phyloP scores from a whole-genome alignment of 2,113 vertebrate genomes.

The Pluvialis apricaria region DNA sequence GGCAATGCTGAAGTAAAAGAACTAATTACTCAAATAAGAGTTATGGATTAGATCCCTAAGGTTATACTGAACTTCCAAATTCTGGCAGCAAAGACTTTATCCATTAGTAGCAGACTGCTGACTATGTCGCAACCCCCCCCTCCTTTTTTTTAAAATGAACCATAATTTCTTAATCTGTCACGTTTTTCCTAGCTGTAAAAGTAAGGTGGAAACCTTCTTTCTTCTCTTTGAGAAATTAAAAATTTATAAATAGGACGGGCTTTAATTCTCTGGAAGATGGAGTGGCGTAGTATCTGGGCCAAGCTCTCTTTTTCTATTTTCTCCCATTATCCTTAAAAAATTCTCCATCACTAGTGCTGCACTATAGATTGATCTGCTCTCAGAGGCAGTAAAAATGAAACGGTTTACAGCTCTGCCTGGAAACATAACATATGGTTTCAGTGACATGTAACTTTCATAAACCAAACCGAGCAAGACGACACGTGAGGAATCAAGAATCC shows the following conservation, averaged over 20 bases:
- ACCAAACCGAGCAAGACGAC: not conserved
- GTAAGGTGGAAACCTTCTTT: not conserved
- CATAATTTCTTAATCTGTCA: constrained; percentile 23
- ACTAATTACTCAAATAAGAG: constrained; percentile 50
- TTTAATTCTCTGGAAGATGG: constrained; percentile 2
- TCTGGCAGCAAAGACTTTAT: constrained; percentile 2
- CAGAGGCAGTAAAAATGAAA: constrained; percentile 32
- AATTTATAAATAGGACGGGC: not conserved
- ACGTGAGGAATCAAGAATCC: not conserved
- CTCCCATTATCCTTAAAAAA: constrained; percentile 16
- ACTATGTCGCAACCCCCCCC: not conserved
- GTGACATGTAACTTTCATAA: constrained; percentile 24
- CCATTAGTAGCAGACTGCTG: constrained; percentile 42
- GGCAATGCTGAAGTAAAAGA: constrained; percentile 8
- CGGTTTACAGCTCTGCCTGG: constrained; percentile 47
- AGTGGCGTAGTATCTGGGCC: not conserved
- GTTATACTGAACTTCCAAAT: constrained; percentile 10
- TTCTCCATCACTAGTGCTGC: not conserved
- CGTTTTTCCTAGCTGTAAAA: not conserved
- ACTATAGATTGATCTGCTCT: constrained; percentile 15
- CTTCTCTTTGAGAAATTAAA: constrained; percentile 24
- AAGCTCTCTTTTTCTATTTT: constrained; percentile 14
- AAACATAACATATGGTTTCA: constrained; percentile 27
- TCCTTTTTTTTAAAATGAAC: not conserved
- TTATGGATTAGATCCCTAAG: constrained; percentile 42